phyloP scores from a whole-genome alignment of 2,888 invertebrate species.

The Dryobota labecula region DNA sequence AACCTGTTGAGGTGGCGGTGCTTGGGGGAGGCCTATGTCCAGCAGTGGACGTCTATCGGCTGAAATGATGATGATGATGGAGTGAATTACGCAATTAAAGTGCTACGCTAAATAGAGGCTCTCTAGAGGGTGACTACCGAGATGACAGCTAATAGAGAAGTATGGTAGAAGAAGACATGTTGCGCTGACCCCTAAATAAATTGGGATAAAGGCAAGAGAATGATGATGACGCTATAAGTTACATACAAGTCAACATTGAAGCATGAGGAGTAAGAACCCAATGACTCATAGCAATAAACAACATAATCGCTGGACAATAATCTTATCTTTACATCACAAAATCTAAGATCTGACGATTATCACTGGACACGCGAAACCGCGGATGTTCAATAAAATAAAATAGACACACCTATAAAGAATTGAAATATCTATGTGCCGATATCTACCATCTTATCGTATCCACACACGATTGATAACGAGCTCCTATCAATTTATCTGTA shows the following conservation, averaged over 20 bases:
- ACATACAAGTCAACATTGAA: conserved; percentile 5
- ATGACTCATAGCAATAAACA: conserved; percentile 19
- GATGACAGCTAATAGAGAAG: neutral
- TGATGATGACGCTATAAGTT: neutral
- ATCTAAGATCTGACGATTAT: conserved; percentile 17
- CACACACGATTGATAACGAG: conserved; percentile 58
- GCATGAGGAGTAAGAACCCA: neutral
- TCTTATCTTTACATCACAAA: conserved; percentile 13
- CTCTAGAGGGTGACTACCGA: neutral
- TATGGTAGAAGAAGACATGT: neutral
- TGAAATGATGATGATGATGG: too few relatives aligned
- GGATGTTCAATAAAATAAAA: conserved; percentile 6
- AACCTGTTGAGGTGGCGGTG: too few relatives aligned
- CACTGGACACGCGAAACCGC: neutral
- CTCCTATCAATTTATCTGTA: conserved; percentile 66
- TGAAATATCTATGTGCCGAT: conserved; percentile 53
- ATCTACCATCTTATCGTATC: conserved; percentile 57
- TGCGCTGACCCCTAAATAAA: neutral
- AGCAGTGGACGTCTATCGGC: too few relatives aligned
- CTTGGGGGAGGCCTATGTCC: too few relatives aligned
- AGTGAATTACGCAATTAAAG: neutral
- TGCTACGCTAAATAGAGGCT: neutral
- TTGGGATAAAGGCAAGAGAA: neutral
- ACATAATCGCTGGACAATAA: neutral
- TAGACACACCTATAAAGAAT: conserved; percentile 21